These are phyloP conservation scores for Furcula furcula DNA, from an alignment of 2,888 invertebrate genomes.

Conservation along the genomic window DNA sequence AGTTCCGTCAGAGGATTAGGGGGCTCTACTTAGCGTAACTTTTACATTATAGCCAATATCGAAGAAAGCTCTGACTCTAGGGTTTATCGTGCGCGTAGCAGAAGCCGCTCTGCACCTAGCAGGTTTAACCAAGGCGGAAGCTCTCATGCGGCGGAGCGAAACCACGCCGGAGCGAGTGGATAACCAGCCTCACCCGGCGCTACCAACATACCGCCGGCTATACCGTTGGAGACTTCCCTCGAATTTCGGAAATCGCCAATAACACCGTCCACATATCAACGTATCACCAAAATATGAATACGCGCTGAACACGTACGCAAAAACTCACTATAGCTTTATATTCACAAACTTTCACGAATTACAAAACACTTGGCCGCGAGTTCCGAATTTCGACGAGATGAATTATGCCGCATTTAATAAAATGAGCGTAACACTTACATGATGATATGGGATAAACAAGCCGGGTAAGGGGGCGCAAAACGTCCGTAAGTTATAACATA, in stretches of 20 bases:
- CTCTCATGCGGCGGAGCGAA: conserved; percentile 57
- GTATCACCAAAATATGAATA: conserved; percentile 42
- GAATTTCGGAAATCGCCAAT: conserved; percentile 74
- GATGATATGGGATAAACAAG: conserved; percentile 79
- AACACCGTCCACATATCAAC: conserved; percentile 54
- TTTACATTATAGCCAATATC: conserved; percentile 60
- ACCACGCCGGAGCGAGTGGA: conserved; percentile 50
- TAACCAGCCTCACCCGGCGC: conserved; percentile 36
- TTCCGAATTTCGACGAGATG: conserved; percentile 76
- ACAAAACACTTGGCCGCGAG: conserved; percentile 67
- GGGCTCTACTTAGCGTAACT: conserved; percentile 60
- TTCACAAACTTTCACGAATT: conserved; percentile 74
- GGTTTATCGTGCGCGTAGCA: conserved; percentile 44
- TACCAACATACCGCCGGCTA: conserved; percentile 57
- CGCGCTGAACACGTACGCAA: conserved; percentile 41
- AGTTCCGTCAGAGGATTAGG: conserved; percentile 58
- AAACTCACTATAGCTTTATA: conserved; percentile 61
- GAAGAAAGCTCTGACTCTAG: conserved; percentile 58
- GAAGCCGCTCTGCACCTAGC: conserved; percentile 42
- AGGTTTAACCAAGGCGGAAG: conserved; percentile 55
- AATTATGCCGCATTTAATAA: conserved; percentile 65
- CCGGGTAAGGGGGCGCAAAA: conserved; percentile 74
- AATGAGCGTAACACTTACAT: conserved; percentile 80
- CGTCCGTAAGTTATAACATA: conserved; percentile 78
- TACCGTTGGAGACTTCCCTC: conserved; percentile 61